Conservation (phyloP, 2,113 vertebrate species). For the Alligator sinensis region DNA sequence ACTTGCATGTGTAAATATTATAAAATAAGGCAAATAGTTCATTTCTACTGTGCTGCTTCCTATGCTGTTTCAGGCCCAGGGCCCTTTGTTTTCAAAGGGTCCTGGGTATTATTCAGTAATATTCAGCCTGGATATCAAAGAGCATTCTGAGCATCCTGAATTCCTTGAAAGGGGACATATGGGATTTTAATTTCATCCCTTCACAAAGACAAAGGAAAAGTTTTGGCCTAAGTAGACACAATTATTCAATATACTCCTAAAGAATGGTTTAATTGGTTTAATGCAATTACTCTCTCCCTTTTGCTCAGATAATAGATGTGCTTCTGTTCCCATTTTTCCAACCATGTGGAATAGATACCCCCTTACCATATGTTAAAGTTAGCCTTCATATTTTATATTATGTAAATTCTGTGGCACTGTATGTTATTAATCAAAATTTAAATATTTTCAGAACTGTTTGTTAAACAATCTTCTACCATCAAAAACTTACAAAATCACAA, state of each 20-base stretch:
- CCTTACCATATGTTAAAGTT: slow-evolving; percentile 54
- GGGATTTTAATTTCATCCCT: not conserved
- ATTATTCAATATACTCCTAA: slow-evolving; percentile 12
- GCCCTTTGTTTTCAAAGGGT: not conserved
- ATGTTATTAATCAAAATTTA: slow-evolving; percentile 71
- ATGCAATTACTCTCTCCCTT: not conserved
- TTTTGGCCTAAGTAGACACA: slow-evolving; percentile 25
- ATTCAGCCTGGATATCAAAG: not conserved
- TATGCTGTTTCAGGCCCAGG: not conserved
- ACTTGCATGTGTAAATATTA: not conserved
- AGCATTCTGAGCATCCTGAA: not conserved
- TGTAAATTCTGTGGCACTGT: slow-evolving; percentile 35
- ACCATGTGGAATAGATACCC: slow-evolving; percentile 64
- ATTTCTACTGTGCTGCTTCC: no score
- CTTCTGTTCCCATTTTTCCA: slow-evolving; percentile 1
- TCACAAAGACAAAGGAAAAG: not conserved
- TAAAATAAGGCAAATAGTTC: not conserved
- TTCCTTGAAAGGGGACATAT: not conserved
- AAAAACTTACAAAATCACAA: slow-evolving; percentile 59
- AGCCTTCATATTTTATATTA: slow-evolving; percentile 39
- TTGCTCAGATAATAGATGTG: slow-evolving; percentile 17
- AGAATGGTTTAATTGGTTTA: not conserved
- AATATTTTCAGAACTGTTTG: slow-evolving; percentile 64
- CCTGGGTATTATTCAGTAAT: not conserved
- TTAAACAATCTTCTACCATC: slow-evolving; percentile 63